phyloP scores from a whole-genome alignment of 2,797 vertebrate genomes.

The Argyrosomus regius region DNA sequence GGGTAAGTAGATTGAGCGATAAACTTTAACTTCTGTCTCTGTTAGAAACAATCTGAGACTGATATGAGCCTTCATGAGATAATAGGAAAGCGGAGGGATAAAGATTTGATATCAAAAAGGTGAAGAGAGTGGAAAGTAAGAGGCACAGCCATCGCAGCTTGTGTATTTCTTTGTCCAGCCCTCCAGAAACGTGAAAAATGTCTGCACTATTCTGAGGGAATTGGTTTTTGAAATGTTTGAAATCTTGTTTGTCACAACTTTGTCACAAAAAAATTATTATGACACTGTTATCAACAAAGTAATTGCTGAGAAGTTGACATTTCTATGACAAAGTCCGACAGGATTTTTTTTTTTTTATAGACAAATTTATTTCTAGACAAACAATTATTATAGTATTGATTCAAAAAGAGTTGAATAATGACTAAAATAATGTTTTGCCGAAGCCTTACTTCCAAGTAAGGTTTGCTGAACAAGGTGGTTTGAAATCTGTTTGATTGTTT shows the following conservation, averaged over 20 bases:
- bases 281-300: neutral
- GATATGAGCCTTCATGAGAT: slow-evolving; percentile 48
- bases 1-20: slow-evolving; percentile 63
- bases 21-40: slow-evolving; percentile 68
- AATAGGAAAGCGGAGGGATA: slow-evolving; percentile 8
- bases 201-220: neutral
- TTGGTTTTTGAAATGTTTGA: neutral
- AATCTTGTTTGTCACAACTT: neutral
- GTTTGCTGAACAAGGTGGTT: neutral
- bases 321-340: neutral
- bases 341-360: too few species aligned
- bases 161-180: neutral
- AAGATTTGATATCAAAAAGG: slow-evolving; percentile 19
- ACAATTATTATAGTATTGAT: too few species aligned
- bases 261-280: neutral
- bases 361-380: too few species aligned
- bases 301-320: neutral
- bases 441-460: neutral
- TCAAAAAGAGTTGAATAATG: too few species aligned
- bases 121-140: slow-evolving; percentile 1
- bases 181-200: neutral
- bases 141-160: neutral
- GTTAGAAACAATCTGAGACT: slow-evolving; percentile 49
- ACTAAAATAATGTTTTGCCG: too few species aligned
- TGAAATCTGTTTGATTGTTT: neutral